These are phyloP conservation scores for Xylocopa sonorina DNA, from an alignment of 1,140 invertebrate species.

Conservation along the genomic window DNA sequence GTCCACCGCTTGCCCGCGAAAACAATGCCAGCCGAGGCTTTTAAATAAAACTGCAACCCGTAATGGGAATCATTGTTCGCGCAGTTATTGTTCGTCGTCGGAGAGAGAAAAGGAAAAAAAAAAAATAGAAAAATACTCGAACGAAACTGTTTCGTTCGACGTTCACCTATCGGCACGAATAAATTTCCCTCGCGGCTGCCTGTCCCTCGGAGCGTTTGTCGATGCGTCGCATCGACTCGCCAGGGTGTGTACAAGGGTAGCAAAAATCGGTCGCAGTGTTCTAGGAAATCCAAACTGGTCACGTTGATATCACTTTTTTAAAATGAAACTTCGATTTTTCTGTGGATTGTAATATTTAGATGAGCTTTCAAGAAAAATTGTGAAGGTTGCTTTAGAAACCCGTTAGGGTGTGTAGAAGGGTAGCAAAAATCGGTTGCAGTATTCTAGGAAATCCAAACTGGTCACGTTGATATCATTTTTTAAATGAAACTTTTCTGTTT, in stretches of 20 bases:
- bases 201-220: not conserved
- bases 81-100: slow-evolving; percentile 7
- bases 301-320: too few species aligned
- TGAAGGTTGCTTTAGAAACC: too few species aligned
- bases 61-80: slow-evolving; percentile 40
- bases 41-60: slow-evolving; percentile 39
- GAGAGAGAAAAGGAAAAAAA: too few species aligned
- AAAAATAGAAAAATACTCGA: slow-evolving; percentile 25
- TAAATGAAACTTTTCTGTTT: too few species aligned
- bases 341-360: too few species aligned
- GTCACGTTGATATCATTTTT: too few species aligned
- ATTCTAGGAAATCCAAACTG: too few species aligned
- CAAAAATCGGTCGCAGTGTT: not conserved
- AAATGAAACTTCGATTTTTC: too few species aligned
- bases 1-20: slow-evolving; percentile 14
- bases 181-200: not conserved
- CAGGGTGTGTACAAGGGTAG: not conserved
- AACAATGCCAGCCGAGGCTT: slow-evolving; percentile 15
- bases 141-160: slow-evolving; percentile 23
- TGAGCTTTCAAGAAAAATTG: too few species aligned
- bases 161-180: slow-evolving; percentile 4
- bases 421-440: too few species aligned
- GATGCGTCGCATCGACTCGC: not conserved
- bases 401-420: too few species aligned
- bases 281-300: not conserved